Conservation (phyloP, 1,140 invertebrate genomes). For the Conus ventricosus region DNA sequence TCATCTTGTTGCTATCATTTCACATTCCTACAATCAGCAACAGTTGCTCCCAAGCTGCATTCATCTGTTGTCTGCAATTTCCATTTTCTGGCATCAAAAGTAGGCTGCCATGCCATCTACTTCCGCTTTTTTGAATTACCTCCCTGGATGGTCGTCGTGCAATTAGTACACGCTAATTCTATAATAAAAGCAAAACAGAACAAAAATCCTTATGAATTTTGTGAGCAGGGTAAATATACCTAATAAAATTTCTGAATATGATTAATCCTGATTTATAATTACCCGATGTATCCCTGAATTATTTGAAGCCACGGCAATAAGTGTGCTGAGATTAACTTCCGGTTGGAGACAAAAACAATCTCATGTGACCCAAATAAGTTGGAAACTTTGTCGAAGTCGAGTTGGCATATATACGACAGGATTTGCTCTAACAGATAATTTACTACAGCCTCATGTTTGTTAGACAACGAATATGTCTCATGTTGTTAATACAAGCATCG, state of each 20-base stretch:
- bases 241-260: neutral
- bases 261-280: neutral
- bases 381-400: neutral
- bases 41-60: neutral
- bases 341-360: slow-evolving; percentile 31
- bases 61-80: slow-evolving; percentile 6
- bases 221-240: too few species aligned
- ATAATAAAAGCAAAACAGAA: neutral
- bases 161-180: neutral
- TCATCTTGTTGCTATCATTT: slow-evolving; percentile 5
- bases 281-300: neutral
- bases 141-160: neutral
- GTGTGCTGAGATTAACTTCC: slow-evolving; percentile 19
- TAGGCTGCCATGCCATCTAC: slow-evolving; percentile 23
- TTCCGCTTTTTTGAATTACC: neutral
- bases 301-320: neutral
- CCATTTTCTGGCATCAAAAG: slow-evolving; percentile 26
- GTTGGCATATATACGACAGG: neutral
- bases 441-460: neutral
- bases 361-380: slow-evolving; percentile 27
- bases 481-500: slow-evolving; percentile 38
- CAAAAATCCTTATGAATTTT: too few species aligned
- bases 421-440: neutral
- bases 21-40: slow-evolving; percentile 5
- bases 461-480: slow-evolving; percentile 11